Evolutionary conservation across 1,140 invertebrate species (phyloP).

Genomic region (Lepidostoma basale): DNA sequence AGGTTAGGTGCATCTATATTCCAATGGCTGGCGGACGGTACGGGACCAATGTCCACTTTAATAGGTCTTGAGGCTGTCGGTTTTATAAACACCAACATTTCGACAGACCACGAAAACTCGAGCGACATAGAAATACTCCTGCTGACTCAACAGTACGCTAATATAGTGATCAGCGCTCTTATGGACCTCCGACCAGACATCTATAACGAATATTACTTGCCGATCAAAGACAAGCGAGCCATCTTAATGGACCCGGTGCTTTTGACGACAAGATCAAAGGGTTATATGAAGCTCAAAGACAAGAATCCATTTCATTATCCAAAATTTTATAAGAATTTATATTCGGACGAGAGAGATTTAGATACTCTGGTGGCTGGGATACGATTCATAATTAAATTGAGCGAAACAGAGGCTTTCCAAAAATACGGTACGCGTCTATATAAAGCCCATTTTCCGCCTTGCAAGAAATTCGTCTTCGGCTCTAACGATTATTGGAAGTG

Average conservation of each 20-base stretch:
- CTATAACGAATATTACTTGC: constrained; percentile 63
- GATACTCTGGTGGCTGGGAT: constrained; percentile 71
- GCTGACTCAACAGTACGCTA: constrained; percentile 61
- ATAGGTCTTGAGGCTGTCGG: constrained; percentile 64
- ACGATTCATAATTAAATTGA: constrained; percentile 55
- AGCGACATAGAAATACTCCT: constrained; percentile 73
- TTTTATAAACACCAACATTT: constrained; percentile 64
- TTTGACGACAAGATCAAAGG: constrained; percentile 75
- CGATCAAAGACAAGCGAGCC: constrained; percentile 54
- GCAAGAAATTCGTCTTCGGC: constrained; percentile 51
- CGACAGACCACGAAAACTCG: constrained; percentile 59
- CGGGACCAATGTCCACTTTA: constrained; percentile 58
- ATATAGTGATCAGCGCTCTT: constrained; percentile 63
- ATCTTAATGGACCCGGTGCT: constrained; percentile 71
- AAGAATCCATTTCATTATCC: constrained; percentile 77
- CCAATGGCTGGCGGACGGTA: constrained; percentile 54
- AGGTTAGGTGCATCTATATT: constrained; percentile 51
- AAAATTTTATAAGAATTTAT: constrained; percentile 76
- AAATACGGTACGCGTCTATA: constrained; percentile 54
- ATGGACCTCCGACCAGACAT: constrained; percentile 63
- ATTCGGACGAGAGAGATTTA: constrained; percentile 67
- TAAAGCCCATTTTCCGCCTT: constrained; percentile 56
- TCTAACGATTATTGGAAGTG: constrained; percentile 63
- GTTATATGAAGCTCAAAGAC: constrained; percentile 68
- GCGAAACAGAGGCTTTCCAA: constrained; percentile 48